Evolutionary conservation across 2,113 vertebrate species (phyloP), one percentile per base, ranked within the genome.

Genomic region (Toxotes chatareus): DNA sequence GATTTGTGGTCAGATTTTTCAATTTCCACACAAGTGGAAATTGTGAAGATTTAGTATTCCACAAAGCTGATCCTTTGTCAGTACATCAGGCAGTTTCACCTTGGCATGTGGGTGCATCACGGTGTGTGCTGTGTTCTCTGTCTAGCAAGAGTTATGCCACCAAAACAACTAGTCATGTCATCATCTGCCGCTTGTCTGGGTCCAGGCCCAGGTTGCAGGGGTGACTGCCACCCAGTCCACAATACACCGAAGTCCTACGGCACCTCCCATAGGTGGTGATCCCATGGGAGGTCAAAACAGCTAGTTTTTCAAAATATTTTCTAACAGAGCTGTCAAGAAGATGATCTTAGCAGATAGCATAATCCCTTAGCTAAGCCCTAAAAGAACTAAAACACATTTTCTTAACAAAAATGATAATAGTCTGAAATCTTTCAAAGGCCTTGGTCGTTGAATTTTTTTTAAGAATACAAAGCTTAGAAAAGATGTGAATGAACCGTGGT

Each of bases 101-200:
- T 80, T 60, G 82, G 82, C 90, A 90, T 93, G 90, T 91, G 88
- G 80, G 88, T 85, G 88, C 80, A 76, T 51, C 69, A 36, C 38
- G 0, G 12, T 86, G 80, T 86, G 53, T 88, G 61, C 80, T 83
- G 75, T 89, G 84, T 75, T 89, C 80, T 81, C 63, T 88, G 59
- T 68, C 51, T 74, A 72, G 71, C 73, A 64, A 82, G 63, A 79
- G 68, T 64, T 67, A 27, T 11, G 51, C 67, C 62, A 51, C 27
- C 31, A 16, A 65, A 44, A 63, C 19, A 23, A 49, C 21, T 46
- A 32, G 42, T 65, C 27, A 27, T 27, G 27, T 27, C 27, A 27
- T 27, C 27, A 27, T 27, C 27, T 27, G 27, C 27, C 27, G 27
- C 27, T 27, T 27, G 27, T 27, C 27, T 27, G 27, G 27, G 27